phyloP scores from a whole-genome alignment of 2,797 vertebrate species.

The Linurgus olivaceus region DNA sequence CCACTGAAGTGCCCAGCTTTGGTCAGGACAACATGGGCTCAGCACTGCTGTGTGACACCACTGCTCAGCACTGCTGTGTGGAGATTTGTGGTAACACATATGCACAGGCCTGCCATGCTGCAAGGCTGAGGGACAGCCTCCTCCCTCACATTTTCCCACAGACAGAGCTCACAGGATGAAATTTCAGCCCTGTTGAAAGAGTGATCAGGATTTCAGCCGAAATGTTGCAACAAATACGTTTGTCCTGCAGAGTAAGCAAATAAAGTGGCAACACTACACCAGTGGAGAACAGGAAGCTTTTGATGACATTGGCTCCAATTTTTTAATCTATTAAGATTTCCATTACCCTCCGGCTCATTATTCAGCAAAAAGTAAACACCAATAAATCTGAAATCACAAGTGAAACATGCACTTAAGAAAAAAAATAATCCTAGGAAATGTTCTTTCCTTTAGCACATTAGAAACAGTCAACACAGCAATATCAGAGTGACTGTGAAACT shows the following conservation, averaged over 20 bases:
- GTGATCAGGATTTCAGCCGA: not conserved
- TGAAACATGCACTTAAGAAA: constrained; percentile 22
- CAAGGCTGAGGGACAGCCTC: not conserved
- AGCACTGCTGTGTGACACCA: fast-evolving
- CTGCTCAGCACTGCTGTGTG: fast-evolving
- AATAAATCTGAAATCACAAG: constrained; percentile 57
- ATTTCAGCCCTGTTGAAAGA: not conserved
- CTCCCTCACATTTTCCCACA: not conserved
- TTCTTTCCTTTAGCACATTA: constrained; percentile 10
- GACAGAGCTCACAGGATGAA: not conserved
- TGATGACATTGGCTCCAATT: constrained; percentile 21
- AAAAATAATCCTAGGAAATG: constrained; percentile 25
- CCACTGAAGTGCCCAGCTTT: not conserved
- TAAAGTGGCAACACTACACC: not conserved
- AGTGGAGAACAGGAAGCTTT: constrained; percentile 43
- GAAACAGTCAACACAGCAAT: not conserved
- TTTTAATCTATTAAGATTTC: constrained; percentile 49
- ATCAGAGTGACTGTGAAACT: not conserved
- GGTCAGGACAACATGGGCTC: not conserved
- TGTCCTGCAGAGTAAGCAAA: constrained; percentile 26
- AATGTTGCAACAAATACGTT: constrained; percentile 16
- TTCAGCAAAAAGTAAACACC: constrained; percentile 33
- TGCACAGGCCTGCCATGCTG: not conserved
- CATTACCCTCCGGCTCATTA: constrained; percentile 34
- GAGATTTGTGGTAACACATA: not conserved